A percentile compares a stretch with the other conserved stretches of the same genome.
Conservation (phyloP, 2,113 vertebrate genomes). For the Pygoscelis antarcticus region DNA sequence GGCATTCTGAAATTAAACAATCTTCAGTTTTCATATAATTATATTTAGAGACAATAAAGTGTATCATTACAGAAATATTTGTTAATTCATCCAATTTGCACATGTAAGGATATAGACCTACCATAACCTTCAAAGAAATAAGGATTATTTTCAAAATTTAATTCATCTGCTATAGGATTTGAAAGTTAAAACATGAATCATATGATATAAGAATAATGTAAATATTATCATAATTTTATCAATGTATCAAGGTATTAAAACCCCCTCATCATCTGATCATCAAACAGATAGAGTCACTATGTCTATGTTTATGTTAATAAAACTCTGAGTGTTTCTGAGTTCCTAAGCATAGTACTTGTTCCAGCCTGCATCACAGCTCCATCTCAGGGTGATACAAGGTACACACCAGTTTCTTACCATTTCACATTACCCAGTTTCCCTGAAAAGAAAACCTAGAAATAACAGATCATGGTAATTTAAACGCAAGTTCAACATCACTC, state of each 20-base stretch:
- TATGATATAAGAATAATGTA: not conserved
- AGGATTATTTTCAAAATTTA: not conserved
- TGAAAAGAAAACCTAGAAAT: not conserved
- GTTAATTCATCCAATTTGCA: not conserved
- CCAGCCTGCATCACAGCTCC: not conserved
- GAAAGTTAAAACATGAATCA: not conserved
- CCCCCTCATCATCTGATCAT: accelerated
- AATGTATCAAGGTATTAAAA: not conserved
- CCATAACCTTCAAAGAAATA: not conserved
- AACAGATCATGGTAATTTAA: not conserved
- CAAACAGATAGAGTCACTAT: not conserved
- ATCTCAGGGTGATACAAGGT: not conserved
- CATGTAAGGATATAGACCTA: not conserved
- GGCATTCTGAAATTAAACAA: not conserved
- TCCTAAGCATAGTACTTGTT: not conserved
- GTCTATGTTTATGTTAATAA: not conserved
- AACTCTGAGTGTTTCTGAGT: not conserved
- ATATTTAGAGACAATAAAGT: not conserved
- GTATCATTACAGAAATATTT: not conserved
- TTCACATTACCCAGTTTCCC: not conserved
- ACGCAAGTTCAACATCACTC: not conserved
- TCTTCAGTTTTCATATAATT: not conserved
- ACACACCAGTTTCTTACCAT: not conserved
- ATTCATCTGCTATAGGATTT: not conserved
- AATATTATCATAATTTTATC: not conserved